phyloP scores from a whole-genome alignment of 2,113 vertebrate genomes.

The Chitala chitala region DNA sequence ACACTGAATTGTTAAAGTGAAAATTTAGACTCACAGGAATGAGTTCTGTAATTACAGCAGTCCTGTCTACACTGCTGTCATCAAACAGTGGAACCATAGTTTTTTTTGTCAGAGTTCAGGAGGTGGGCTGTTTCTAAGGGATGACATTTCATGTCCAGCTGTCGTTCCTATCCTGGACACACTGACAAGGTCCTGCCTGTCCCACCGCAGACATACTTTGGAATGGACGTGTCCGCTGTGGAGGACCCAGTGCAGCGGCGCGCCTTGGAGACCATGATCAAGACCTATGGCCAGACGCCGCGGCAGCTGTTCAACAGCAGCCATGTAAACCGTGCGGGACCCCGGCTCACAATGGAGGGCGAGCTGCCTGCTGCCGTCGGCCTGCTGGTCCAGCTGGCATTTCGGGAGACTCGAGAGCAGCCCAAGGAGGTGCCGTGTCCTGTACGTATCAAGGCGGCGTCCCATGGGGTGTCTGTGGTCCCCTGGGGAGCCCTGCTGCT shows the following conservation, averaged over 20 bases:
- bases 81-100: too few species aligned
- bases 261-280: constrained; percentile 97
- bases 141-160: too few species aligned
- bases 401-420: constrained; percentile 84
- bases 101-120: too few species aligned
- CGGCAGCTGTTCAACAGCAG: constrained; percentile 83
- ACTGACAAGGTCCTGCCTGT: not conserved
- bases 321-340: constrained; percentile 73
- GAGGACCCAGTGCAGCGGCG: constrained; percentile 95
- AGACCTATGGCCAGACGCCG: constrained; percentile 94
- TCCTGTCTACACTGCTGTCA: too few species aligned
- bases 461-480: not conserved
- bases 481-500: not conserved
- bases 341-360: constrained; percentile 80
- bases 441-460: constrained; percentile 54
- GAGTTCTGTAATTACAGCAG: too few species aligned
- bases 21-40: too few species aligned
- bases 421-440: constrained; percentile 78
- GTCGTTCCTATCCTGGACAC: too few species aligned
- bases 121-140: too few species aligned
- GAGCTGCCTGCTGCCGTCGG: constrained; percentile 94
- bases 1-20: too few species aligned
- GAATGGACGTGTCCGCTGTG: constrained; percentile 96
- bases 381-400: constrained; percentile 89
- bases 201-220: constrained; percentile 83